Evolutionary conservation across 2,888 invertebrate species (phyloP).

Genomic region (Ariolimax columbianus): DNA sequence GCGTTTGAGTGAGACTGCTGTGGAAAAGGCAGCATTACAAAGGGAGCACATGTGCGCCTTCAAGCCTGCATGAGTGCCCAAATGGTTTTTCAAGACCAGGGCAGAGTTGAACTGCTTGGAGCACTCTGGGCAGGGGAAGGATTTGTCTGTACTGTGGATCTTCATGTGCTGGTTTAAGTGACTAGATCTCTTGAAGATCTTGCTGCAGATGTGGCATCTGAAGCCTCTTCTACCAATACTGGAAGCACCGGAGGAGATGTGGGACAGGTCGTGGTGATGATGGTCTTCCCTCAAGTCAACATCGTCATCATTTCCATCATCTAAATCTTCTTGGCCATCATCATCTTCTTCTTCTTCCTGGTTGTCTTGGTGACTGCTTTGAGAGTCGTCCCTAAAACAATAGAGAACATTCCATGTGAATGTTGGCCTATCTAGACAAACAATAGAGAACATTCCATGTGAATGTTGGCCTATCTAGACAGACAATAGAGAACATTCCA

Average conservation of each 20-base stretch:
- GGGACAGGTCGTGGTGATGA: not conserved
- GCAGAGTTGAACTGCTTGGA: constrained; percentile 68
- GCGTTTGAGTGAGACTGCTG: constrained; percentile 74
- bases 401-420: not conserved
- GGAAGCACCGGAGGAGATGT: constrained; percentile 8
- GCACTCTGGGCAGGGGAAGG: constrained; percentile 76
- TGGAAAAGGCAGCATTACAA: constrained; percentile 73
- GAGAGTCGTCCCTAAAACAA: constrained; percentile 1
- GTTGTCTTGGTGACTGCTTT: not conserved
- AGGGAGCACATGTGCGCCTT: constrained; percentile 66
- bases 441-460: no score
- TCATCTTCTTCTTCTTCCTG: constrained; percentile 37
- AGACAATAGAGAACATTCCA: no score
- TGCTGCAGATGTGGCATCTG: constrained; percentile 80
- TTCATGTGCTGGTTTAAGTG: constrained; percentile 80
- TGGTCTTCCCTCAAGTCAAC: not conserved
- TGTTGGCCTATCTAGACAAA: no score
- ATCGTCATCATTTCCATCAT: constrained; percentile 29
- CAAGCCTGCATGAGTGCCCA: constrained; percentile 73
- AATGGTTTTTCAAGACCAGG: constrained; percentile 73
- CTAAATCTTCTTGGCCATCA: constrained; percentile 35
- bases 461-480: no score
- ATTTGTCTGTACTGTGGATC: constrained; percentile 79
- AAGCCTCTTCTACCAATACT: constrained; percentile 64
- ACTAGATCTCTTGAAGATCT: constrained; percentile 79